Conservation (phyloP, 2,888 invertebrate species). For the Cancer borealis region DNA sequence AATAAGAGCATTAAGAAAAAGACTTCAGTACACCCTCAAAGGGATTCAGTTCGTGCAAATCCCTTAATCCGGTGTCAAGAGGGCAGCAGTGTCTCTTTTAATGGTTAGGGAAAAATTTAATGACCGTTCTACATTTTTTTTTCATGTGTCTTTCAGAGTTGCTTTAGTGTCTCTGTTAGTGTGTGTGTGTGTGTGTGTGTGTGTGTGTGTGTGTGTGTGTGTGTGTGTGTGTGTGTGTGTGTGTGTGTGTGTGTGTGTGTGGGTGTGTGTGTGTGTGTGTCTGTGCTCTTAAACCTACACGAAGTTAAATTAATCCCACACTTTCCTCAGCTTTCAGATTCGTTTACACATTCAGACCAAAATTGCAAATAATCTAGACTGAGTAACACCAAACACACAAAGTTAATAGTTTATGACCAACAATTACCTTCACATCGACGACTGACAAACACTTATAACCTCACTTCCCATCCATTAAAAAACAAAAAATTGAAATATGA, state of each 20-base stretch:
- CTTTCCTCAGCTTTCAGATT: neutral
- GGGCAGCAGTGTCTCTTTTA: too few relatives aligned
- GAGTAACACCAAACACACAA: neutral
- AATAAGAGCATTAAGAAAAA: too few relatives aligned
- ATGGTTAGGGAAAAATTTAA: neutral
- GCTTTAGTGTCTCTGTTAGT: neutral
- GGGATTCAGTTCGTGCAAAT: too few relatives aligned
- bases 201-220: constrained; percentile 23
- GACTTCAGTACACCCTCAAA: too few relatives aligned
- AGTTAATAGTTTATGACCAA: neutral
- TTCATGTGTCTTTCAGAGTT: neutral
- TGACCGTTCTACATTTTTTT: neutral
- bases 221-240: neutral
- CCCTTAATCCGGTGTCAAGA: too few relatives aligned
- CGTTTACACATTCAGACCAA: neutral
- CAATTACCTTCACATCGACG: too few relatives aligned
- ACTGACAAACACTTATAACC: too few relatives aligned
- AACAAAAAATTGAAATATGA: too few relatives aligned
- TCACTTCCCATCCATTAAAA: too few relatives aligned
- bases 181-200: neutral
- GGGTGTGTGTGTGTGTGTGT: too few relatives aligned
- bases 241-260: neutral
- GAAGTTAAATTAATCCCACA: neutral
- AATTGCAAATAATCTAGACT: neutral
- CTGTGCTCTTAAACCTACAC: neutral